Evolutionary conservation across 2,113 vertebrate genomes (phyloP).

Genomic region (Rhadina sibilatrix): DNA sequence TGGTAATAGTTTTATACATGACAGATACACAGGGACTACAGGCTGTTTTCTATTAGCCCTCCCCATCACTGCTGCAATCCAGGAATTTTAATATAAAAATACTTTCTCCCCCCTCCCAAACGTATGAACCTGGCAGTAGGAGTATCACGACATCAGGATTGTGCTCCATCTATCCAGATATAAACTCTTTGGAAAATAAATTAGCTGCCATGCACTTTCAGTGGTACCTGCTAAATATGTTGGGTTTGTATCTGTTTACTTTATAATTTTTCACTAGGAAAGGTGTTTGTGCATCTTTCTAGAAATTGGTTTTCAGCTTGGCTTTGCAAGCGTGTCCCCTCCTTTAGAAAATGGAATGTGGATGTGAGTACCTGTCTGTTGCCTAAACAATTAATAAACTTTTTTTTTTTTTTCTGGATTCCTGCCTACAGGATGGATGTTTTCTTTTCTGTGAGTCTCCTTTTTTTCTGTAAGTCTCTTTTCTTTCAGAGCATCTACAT

Average conservation of each 20-base stretch:
- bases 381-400: not conserved
- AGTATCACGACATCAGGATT: not conserved
- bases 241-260: not conserved
- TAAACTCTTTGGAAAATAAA: not conserved
- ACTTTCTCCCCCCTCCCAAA: accelerated
- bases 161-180: not conserved
- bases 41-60: not conserved
- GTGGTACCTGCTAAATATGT: not conserved
- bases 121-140: not conserved
- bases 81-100: not conserved
- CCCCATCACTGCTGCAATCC: not conserved
- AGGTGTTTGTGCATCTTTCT: accelerated
- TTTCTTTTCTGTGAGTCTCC: not conserved
- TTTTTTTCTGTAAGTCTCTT: not conserved
- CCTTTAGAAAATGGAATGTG: not conserved
- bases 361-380: not conserved
- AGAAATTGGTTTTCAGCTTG: not conserved
- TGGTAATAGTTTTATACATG: not conserved
- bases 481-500: not conserved
- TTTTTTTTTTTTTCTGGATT: not conserved
- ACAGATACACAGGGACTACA: too few relatives aligned
- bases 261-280: not conserved
- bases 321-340: not conserved
- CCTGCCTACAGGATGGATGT: not conserved
- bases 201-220: not conserved